Evolutionary conservation across 2,113 vertebrate genomes (phyloP), one percentile per base, ranked within the genome.

Genomic region (Dromas ardeola): DNA sequence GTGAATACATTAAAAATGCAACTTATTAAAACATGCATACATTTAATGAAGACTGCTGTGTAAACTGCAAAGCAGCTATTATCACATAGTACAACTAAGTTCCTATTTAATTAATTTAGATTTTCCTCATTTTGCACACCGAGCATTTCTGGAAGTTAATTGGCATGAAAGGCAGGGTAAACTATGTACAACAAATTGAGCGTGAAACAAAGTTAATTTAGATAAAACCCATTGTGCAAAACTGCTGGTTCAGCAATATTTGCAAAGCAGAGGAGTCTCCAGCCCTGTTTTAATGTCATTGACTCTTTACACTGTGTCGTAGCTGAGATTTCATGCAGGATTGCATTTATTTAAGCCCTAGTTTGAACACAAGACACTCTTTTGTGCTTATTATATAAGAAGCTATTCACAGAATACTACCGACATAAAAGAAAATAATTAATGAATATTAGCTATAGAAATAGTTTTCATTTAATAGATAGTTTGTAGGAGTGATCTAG

Each of bases 201-300:
- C 97, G 95, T 98, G 96, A 98, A 98, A 97, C 79, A 94, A 87
- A 96, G 95, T 94, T 97, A 98, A 97, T 96, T 98, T 95, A 96
- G 90, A 96, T 94, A 90, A 98, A 97, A 91, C 61, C 80, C 88
- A 66, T 95, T 96, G 72, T 96, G 95, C 70, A 94, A 94, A 98
- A 95, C 34, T 70, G 71, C 93, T 93, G 52, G 85, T 95, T 92
- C 85, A 97, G 91, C 96, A 95, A 81, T 87, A 96, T 97, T 97
- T 67, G 62, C 74, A 76, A 84, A 86, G 47, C 18, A 83, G 56
- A 86, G 30, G n/a, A 59, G 19, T 90, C 56, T 1, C 34, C 72
- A 93, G 26, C 8, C 40, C 86, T 90, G 36, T 13, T 40, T 77
- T 72, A 92, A 90, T 81, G 61, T 67, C 53, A 1, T 38, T 95